phyloP scores from a whole-genome alignment of 1,140 invertebrate species.

The Brachionus rotundiformis region DNA sequence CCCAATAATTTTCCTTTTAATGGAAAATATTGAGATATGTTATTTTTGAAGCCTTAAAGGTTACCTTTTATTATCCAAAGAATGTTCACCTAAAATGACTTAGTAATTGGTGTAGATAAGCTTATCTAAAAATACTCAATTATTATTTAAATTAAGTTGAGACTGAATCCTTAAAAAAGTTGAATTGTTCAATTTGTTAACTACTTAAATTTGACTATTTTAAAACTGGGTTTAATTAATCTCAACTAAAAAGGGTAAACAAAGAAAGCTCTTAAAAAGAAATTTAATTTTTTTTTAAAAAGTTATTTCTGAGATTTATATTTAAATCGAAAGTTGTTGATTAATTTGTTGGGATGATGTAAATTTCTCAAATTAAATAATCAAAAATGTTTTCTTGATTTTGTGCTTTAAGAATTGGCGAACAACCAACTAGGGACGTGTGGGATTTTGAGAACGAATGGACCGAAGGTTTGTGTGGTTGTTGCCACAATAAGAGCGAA shows the following conservation, averaged over 20 bases:
- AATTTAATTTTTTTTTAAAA: not conserved
- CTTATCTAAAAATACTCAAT: not conserved
- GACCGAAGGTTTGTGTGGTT: slow-evolving; percentile 45
- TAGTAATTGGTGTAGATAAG: not conserved
- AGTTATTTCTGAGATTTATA: not conserved
- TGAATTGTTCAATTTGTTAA: not conserved
- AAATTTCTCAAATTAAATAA: not conserved
- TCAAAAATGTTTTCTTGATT: not conserved
- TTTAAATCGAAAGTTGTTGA: not conserved
- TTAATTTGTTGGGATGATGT: not conserved
- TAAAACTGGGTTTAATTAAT: not conserved
- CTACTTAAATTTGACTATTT: not conserved
- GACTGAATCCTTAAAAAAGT: not conserved
- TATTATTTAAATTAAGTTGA: not conserved
- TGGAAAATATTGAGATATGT: not conserved
- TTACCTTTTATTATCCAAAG: not conserved
- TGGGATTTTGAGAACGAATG: slow-evolving; percentile 52
- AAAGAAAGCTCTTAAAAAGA: not conserved
- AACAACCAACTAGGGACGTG: slow-evolving; percentile 38
- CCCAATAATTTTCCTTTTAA: not conserved
- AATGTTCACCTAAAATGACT: not conserved
- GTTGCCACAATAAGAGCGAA: slow-evolving; percentile 27
- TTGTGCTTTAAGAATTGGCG: not conserved
- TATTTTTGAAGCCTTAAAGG: not conserved
- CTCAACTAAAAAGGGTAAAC: not conserved